Base-by-base conservation (phyloP, 92 coral and sea anemone species). In the Palythoa grandis region DNA sequence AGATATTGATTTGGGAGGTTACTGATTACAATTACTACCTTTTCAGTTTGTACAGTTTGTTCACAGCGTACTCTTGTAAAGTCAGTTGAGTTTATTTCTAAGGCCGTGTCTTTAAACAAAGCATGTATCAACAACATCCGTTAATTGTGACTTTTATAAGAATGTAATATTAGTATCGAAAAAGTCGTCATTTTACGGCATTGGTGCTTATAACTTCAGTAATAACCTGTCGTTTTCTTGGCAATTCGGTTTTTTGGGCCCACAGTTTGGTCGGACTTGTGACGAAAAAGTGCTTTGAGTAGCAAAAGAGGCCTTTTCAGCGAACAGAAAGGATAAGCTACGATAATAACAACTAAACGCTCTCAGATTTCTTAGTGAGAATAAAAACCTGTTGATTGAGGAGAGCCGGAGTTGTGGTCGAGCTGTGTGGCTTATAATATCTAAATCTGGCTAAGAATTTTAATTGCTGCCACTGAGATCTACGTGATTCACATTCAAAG, bases 391-490 rank as follows among this genome's bases (percentile, higher is more conserved):
- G 40, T 70, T 70, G 48, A 70, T 70, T 70, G 74, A 70, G 74
- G 74, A 70, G 48, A 70, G 25, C 74, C 74, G 48, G 74, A 70
- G 48, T 29, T 70, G 74, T 25, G 74, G 74, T 70, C 43, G 74
- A 70, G 74, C 74, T 29, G 74, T 43, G 74, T 24, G 74, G 74
- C 74, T 70, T 24, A 69, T 69, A 17, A 43, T 43, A 43, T 29
- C 74, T 29, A 24, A 69, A 69, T 16, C 50, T 69, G 74, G 17
- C 74, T 29, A 39, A 23, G 39, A 69, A 69, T 69, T 69, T 9
- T 16, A 69, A 69, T 69, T 69, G 74, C 74, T 69, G 74, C 74
- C 74, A 69, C 73, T 22, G 74, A 69, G 74, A 39, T 24, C 40
- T 69, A 9, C 35, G 74, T 69, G 74, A 69, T 69, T 6, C 50